Evolutionary conservation across 2,797 vertebrate genomes (phyloP).

Genomic region (Smutsia gigantea): DNA sequence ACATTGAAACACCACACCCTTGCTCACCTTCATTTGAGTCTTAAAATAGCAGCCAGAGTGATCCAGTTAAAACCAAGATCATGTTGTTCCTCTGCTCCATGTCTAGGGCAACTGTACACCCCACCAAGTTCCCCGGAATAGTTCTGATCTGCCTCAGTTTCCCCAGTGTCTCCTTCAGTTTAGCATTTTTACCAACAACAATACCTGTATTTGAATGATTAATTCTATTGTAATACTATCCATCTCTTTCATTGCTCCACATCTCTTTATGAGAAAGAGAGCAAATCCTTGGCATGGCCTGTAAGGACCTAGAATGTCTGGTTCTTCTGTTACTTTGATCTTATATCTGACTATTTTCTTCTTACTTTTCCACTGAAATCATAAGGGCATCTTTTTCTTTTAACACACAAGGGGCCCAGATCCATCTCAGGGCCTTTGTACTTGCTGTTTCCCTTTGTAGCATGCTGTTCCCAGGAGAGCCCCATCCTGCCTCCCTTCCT

Average conservation of each 20-base stretch:
- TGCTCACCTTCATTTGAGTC: neutral
- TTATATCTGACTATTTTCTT: neutral
- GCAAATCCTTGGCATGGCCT: neutral
- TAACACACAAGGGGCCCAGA: neutral
- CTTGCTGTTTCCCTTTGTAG: neutral
- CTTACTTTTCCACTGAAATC: neutral
- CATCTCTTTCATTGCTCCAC: neutral
- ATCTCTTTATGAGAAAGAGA: neutral
- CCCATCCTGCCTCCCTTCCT: neutral
- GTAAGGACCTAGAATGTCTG: neutral
- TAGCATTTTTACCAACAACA: neutral
- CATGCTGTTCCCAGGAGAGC: neutral
- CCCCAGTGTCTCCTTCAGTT: neutral
- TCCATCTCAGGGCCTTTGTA: neutral
- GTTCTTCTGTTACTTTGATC: neutral
- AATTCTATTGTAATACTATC: neutral
- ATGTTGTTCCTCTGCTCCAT: neutral
- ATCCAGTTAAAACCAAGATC: neutral
- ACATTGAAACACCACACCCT: neutral
- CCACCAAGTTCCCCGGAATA: neutral
- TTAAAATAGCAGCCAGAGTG: neutral
- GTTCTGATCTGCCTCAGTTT: neutral
- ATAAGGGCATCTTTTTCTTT: neutral
- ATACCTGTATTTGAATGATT: neutral
- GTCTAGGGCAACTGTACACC: neutral